Conservation (phyloP, 92 coral and sea anemone species). For the Anthopleura xanthogrammica region DNA sequence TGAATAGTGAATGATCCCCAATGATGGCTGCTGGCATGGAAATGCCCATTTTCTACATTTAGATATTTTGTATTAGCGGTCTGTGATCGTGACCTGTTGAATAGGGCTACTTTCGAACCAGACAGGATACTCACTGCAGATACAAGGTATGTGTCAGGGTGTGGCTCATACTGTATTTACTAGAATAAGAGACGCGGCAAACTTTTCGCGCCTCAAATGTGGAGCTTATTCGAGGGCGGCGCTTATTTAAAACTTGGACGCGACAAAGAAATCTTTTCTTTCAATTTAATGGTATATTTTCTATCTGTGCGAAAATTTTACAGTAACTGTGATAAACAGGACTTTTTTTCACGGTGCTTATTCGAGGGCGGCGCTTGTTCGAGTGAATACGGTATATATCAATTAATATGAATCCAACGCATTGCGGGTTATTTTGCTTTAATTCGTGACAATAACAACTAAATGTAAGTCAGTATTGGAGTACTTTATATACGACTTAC, state of each 20-base stretch:
- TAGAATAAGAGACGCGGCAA: no score
- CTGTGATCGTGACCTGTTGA: conserved; percentile 94
- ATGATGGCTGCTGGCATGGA: conserved; percentile 98
- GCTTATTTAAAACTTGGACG: neutral
- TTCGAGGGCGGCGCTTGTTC: conserved; percentile 69
- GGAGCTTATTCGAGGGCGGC: conserved; percentile 70
- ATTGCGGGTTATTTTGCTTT: neutral
- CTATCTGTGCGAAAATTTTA: no score
- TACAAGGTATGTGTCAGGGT: no score
- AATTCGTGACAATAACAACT: neutral
- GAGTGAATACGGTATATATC: no score
- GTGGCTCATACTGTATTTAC: no score
- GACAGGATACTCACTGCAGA: conserved; percentile 92
- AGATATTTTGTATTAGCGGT: conserved; percentile 96
- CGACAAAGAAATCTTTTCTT: no score
- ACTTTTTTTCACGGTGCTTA: conserved; percentile 42
- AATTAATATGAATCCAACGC: neutral
- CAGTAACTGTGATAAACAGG: no score
- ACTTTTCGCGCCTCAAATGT: neutral
- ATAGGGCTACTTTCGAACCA: conserved; percentile 97
- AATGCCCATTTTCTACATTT: conserved; percentile 96
- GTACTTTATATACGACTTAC: conserved; percentile 49
- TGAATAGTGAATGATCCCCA: conserved; percentile 99
- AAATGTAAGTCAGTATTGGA: no score
- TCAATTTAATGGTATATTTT: no score